These are phyloP conservation scores for Hydraecia micacea DNA, from an alignment of 2,888 invertebrate genomes.

Conservation along the genomic window DNA sequence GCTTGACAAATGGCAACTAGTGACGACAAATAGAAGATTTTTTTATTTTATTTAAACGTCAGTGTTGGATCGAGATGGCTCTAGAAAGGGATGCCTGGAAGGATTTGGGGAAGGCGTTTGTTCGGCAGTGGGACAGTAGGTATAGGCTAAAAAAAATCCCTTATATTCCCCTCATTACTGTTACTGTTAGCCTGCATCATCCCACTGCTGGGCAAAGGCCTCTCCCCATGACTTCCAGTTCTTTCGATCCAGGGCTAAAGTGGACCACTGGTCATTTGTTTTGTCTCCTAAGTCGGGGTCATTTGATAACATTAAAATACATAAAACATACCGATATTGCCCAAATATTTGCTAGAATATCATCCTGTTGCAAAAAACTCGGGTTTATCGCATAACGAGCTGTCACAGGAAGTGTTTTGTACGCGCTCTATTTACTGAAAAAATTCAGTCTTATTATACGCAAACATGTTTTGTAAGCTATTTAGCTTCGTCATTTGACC, in stretches of 20 bases:
- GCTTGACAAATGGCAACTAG: not conserved
- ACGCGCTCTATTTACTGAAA: constrained; percentile 4
- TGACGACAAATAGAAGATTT: not conserved
- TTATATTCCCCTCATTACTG: not conserved
- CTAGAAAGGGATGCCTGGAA: not conserved
- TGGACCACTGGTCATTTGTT: no score
- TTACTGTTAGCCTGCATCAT: no score
- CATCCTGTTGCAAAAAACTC: not conserved
- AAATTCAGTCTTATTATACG: constrained; percentile 7
- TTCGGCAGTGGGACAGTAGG: not conserved
- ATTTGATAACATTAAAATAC: constrained; percentile 6
- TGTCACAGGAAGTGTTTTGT: constrained; percentile 12
- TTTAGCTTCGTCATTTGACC: constrained; percentile 30
- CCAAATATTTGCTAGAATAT: not conserved
- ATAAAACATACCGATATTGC: not conserved
- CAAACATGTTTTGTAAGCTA: constrained; percentile 7
- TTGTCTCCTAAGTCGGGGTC: no score
- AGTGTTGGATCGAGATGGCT: not conserved
- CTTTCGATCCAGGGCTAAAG: no score
- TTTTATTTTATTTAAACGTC: not conserved
- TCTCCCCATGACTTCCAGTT: no score
- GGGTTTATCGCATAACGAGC: not conserved
- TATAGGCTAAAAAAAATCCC: not conserved
- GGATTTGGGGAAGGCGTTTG: not conserved
- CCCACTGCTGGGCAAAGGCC: no score